Evolutionary conservation across 2,113 vertebrate species (phyloP), one percentile per base, ranked within the genome.

Genomic region (Pleuronectes platessa): DNA sequence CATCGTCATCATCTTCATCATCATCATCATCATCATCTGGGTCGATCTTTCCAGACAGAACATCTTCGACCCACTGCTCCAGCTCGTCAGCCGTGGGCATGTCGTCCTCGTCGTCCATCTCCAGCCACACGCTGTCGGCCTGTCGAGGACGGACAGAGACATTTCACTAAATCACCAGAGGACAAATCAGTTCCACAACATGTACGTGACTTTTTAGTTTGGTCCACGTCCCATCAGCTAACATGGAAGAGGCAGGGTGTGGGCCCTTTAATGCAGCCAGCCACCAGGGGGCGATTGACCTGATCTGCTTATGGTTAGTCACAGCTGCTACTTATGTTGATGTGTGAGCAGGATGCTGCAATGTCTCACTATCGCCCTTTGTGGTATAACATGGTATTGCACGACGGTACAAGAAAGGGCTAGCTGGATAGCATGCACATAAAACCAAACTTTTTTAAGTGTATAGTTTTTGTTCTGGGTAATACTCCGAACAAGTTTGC

Each of bases 71-170:
- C 96, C 96, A 98, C 88, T 94, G 93, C 78, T 97, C 95, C 49
- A 97, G 89, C 89, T 97, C 96, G 0, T 96, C 95, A 0, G 95
- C 87, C 0, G 95, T 89, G 2, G 97, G 97, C 90, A 97, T 95
- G 82, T 96, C 95, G 4, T 98, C 96, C 2, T 96, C 92, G 0
- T 96, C 93, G 2, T 96, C 96, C 96, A 98, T 97, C 58, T 97
- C 95, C 95, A 97, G 86, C 97, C 97, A 98, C 63, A 97, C 81
- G n/a, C 97, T 98, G 85, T 97, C 96, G 0, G 96, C 97, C 97
- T 98, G 86, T 15, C 45, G 45, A 6, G 14, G 45, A 49, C 45
- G 15, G 3, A 24, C 54, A 56, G 24, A 15, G 56, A 59, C 26
- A 17, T 1, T 17, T 17, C 5, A 47, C 45, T 1, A 17, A 47